Conservation (phyloP, 2,797 vertebrate species). For the Melanotaenia pygmaea region DNA sequence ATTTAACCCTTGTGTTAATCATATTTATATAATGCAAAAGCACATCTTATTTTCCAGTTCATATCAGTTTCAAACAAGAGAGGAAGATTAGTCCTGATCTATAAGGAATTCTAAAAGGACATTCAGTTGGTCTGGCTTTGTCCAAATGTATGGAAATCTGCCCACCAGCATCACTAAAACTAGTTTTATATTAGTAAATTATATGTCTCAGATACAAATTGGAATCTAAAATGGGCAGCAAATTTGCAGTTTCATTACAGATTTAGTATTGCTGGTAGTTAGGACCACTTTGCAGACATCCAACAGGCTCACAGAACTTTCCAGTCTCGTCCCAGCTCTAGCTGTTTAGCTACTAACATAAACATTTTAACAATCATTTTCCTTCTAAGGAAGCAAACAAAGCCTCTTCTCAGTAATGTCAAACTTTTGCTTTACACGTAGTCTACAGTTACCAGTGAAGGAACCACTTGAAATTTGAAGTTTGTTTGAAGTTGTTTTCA, state of each 20-base stretch:
- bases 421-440: background rate
- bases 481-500: conserved; percentile 13
- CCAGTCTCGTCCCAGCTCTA: background rate
- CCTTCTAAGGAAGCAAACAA: too few species aligned
- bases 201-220: too few species aligned
- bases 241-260: too few species aligned
- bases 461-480: background rate
- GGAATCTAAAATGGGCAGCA: too few species aligned
- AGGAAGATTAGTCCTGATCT: background rate
- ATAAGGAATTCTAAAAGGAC: background rate
- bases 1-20: background rate
- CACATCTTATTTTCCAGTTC: too few species aligned
- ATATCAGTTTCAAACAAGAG: too few species aligned
- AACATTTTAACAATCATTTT: too few species aligned
- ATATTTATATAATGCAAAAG: background rate
- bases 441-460: background rate
- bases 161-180: background rate
- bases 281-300: conserved; percentile 10
- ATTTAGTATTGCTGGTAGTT: background rate
- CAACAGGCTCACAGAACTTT: background rate
- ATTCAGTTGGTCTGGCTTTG: background rate
- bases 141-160: background rate
- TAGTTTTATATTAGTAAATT: background rate
- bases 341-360: too few species aligned
- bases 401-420: too few species aligned